Percentiles rank a stretch among this genome's conserved stretches.
Conservation (phyloP, 2,888 invertebrate genomes). For the Panzeria rudis region DNA sequence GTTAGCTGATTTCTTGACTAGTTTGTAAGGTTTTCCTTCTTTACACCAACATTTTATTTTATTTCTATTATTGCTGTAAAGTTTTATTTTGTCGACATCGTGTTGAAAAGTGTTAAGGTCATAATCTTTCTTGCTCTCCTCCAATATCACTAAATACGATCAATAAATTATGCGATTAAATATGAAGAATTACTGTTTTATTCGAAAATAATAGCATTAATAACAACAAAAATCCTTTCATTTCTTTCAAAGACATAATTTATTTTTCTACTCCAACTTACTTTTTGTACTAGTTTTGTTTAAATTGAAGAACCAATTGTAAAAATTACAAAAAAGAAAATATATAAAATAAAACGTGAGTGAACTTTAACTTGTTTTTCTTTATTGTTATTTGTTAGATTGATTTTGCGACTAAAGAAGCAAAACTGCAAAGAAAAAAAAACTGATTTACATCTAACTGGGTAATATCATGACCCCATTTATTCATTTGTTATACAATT, state of each 20-base stretch:
- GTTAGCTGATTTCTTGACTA: constrained; percentile 16
- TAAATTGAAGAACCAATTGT: background rate
- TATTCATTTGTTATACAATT: constrained; percentile 42
- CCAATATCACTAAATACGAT: constrained; percentile 52
- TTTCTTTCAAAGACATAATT: constrained; percentile 17
- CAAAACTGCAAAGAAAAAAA: constrained; percentile 3
- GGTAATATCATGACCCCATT: constrained; percentile 60
- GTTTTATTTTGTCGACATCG: constrained; percentile 47
- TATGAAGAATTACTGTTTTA: constrained; percentile 52
- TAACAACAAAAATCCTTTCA: constrained; percentile 37
- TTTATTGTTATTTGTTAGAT: constrained; percentile 19
- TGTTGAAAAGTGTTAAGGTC: constrained; percentile 66
- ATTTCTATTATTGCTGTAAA: constrained; percentile 6
- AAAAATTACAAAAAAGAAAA: background rate
- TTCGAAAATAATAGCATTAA: constrained; percentile 15
- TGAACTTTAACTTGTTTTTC: constrained; percentile 64
- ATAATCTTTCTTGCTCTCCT: constrained; percentile 41
- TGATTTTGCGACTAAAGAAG: constrained; percentile 3
- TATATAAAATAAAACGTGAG: constrained; percentile 55
- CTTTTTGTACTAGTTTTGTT: background rate
- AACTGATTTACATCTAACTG: constrained; percentile 60
- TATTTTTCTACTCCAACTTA: background rate
- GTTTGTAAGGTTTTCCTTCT: constrained; percentile 37
- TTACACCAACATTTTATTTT: constrained; percentile 3
- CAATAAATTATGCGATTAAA: constrained; percentile 63